Percentiles rank a stretch among this genome's conserved stretches.
Conservation (phyloP, 2,888 invertebrate genomes). For the Mactromeris polynyma region DNA sequence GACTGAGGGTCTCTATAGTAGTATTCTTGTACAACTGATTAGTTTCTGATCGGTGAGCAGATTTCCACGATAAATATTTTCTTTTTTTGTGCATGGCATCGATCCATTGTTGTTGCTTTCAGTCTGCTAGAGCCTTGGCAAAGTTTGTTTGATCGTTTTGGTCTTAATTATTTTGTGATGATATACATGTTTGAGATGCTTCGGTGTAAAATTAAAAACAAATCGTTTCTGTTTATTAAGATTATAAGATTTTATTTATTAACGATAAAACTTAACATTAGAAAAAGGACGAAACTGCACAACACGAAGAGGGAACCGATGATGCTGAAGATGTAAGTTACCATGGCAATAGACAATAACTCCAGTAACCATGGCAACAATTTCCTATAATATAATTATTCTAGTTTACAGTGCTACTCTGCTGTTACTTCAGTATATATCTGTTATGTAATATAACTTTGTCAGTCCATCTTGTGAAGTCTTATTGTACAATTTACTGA, state of each 20-base stretch:
- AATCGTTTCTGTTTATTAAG: too few species aligned
- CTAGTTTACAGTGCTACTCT: slow-evolving; percentile 35
- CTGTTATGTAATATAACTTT: neutral
- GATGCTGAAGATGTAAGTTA: slow-evolving; percentile 50
- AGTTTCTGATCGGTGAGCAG: too few species aligned
- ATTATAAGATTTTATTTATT: neutral
- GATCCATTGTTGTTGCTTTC: too few species aligned
- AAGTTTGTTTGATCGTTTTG: neutral
- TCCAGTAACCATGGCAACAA: slow-evolving; percentile 43
- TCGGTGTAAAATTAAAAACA: too few species aligned
- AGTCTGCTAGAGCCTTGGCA: too few species aligned
- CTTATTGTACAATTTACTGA: neutral
- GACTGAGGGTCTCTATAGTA: too few species aligned
- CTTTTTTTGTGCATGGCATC: neutral
- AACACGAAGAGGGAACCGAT: slow-evolving; percentile 1
- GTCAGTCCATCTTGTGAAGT: neutral
- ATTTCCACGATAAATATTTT: neutral
- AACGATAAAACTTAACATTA: slow-evolving; percentile 18
- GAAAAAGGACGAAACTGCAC: slow-evolving; percentile 19
- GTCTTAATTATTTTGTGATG: slow-evolving; percentile 3
- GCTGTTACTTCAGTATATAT: slow-evolving; percentile 12
- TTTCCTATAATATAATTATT: slow-evolving; percentile 18
- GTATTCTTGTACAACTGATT: too few species aligned
- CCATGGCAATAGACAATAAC: slow-evolving; percentile 49
- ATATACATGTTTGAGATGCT: too few species aligned